Percentiles rank a stretch among this genome's conserved stretches.
phyloP scores from a whole-genome alignment of 2,888 invertebrate genomes.

The Acanthopleura granulata region DNA sequence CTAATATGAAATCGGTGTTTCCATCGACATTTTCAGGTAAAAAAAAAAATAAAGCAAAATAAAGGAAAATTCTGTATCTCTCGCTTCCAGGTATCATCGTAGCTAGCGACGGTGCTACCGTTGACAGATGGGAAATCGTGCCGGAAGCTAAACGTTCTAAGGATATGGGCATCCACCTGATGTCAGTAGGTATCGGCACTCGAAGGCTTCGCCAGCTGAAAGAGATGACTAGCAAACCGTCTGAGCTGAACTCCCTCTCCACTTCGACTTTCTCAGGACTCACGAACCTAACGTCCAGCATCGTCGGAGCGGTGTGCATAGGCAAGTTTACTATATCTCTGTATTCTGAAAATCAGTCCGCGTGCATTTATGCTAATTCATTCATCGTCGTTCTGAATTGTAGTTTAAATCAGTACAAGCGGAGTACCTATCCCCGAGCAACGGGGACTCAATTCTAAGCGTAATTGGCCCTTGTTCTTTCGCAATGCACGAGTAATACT shows the following conservation, averaged over 20 bases:
- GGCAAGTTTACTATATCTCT: neutral
- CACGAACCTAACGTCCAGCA: neutral
- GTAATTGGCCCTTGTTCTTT: too few relatives aligned
- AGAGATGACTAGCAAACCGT: slow-evolving; percentile 3
- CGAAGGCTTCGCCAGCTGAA: neutral
- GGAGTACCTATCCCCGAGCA: too few relatives aligned
- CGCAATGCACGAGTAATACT: too few relatives aligned
- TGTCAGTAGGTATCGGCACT: neutral
- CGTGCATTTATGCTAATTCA: too few relatives aligned
- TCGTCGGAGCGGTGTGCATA: slow-evolving; percentile 5
- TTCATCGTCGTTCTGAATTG: too few relatives aligned
- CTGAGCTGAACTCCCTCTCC: neutral
- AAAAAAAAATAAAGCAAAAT: too few relatives aligned
- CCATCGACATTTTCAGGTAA: too few relatives aligned
- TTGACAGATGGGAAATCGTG: neutral
- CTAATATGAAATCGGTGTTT: too few relatives aligned
- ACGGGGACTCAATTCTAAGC: too few relatives aligned
- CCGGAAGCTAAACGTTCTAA: neutral
- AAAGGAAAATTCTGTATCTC: neutral
- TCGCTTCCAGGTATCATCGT: slow-evolving; percentile 1
- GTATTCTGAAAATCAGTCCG: too few relatives aligned
- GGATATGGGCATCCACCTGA: slow-evolving; percentile 1
- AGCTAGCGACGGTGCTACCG: neutral
- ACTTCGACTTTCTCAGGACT: neutral
- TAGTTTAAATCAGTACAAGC: too few relatives aligned